Base-by-base conservation (phyloP, 30 jellyfish, hydroid and myxozoan genomes). In the Turritopsis dohrnii region DNA sequence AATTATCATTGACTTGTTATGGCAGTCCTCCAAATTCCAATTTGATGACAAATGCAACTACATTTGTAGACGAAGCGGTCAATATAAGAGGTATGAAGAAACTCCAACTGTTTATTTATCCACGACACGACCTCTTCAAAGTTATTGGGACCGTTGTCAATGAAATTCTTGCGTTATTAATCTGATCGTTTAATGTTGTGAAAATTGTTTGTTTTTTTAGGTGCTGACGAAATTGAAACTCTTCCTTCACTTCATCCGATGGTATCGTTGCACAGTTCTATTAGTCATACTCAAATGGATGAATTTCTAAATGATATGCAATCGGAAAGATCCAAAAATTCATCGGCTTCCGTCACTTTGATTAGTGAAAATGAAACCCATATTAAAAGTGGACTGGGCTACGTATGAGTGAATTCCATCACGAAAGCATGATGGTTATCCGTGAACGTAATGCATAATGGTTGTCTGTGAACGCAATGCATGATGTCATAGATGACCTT, bases 211-310 rank as follows among this genome's bases (percentile, higher is more conserved):
- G n/a, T n/a, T n/a, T n/a, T 69, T 23, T n/a, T 27, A 26, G 90
- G 81, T 28, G 85, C 91, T 22, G 97, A 90, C 65, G 79, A 76
- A 66, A 90, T 90, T 20, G 94, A 83, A 22, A 90, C 97, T 1
- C 82, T 90, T 8, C 95, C 97, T 0, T 85, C 97, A 28, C 91
- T 90, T 8, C 97, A 90, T 74, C 97, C 97, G 1, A 71, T 90
- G 85, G 91, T 90, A 81, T 84, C 94, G 28, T 87, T 90, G 20
- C 97, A 90, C 85, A 90, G 89, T 76, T 71, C 91, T 22, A 82
- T 90, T 52, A 66, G 84, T 52, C 92, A 86, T 80, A 71, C 60
- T 0, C 65, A 82, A 53, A 90, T 90, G 97, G 97, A 90, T n/a
- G 54, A 18, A 22, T 90, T 79, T 80, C 60, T 90, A 53, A 86